These are phyloP conservation scores for Dryobota labecula DNA, from an alignment of 2,888 invertebrate genomes.

Conservation along the genomic window DNA sequence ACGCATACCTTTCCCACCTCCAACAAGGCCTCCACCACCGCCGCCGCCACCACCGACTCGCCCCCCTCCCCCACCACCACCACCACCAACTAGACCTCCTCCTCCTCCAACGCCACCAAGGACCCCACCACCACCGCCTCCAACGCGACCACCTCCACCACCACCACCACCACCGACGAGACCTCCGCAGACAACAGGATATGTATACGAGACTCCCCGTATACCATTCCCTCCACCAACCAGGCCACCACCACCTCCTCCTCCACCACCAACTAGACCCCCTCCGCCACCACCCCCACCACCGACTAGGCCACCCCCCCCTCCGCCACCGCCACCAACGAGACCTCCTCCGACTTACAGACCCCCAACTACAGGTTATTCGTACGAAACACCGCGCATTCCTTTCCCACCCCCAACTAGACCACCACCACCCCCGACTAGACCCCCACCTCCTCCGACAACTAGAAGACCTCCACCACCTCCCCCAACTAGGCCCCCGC, in stretches of 20 bases:
- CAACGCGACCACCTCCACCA: slow-evolving; percentile 12
- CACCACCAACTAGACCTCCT: background rate
- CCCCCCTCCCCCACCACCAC: slow-evolving; percentile 34
- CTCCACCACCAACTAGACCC: slow-evolving; percentile 35
- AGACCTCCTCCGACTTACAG: slow-evolving; percentile 49
- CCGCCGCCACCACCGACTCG: slow-evolving; percentile 54
- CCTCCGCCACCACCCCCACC: slow-evolving; percentile 44
- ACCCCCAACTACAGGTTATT: slow-evolving; percentile 42
- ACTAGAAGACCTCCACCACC: slow-evolving; percentile 51
- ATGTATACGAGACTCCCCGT: slow-evolving; percentile 13
- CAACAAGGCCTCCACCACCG: slow-evolving; percentile 61
- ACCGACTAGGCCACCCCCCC: slow-evolving; percentile 43
- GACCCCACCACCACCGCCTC: slow-evolving; percentile 14
- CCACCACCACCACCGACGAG: slow-evolving; percentile 19
- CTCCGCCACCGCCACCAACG: slow-evolving; percentile 60
- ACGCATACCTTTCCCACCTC: slow-evolving; percentile 55
- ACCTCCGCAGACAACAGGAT: slow-evolving; percentile 20
- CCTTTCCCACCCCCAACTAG: background rate
- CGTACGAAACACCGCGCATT: slow-evolving; percentile 7
- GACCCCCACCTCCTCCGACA: slow-evolving; percentile 39
- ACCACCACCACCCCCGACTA: slow-evolving; percentile 25
- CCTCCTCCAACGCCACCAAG: background rate
- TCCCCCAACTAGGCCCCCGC: slow-evolving; percentile 28
- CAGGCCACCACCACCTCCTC: slow-evolving; percentile 28
- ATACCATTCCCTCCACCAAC: slow-evolving; percentile 12